Percentiles rank a stretch among this genome's conserved stretches.
These are phyloP conservation scores for Scalopus aquaticus DNA, from an alignment of 2,113 vertebrate genomes.

Conservation along the genomic window DNA sequence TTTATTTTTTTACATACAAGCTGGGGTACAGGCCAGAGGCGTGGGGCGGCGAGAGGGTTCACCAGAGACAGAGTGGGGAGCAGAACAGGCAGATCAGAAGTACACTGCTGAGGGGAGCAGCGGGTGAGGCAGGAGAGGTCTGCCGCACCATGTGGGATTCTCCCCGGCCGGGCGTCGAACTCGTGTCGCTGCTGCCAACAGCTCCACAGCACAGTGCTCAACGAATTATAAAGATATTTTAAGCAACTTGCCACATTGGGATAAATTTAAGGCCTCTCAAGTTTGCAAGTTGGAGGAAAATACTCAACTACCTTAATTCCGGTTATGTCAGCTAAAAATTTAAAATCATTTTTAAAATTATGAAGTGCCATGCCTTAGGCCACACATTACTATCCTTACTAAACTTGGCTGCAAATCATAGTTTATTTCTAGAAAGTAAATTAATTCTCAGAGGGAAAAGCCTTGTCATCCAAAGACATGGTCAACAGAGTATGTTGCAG, in stretches of 20 bases:
- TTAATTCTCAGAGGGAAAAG: background rate
- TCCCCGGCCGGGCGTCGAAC: too few species aligned
- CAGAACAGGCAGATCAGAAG: too few species aligned
- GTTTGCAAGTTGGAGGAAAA: background rate
- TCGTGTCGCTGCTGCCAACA: too few species aligned
- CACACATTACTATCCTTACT: background rate
- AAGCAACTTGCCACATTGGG: background rate
- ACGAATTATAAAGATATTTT: background rate
- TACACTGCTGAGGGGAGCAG: too few species aligned
- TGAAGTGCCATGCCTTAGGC: slow-evolving; percentile 6
- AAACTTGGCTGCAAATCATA: slow-evolving; percentile 29
- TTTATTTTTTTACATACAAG: too few species aligned
- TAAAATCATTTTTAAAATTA: slow-evolving; percentile 9
- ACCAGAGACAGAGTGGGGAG: too few species aligned
- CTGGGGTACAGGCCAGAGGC: too few species aligned
- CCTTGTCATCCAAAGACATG: background rate
- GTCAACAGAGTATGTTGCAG: background rate
- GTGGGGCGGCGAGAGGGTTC: too few species aligned
- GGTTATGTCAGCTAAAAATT: slow-evolving; percentile 8
- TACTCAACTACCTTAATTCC: background rate
- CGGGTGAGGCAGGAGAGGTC: too few species aligned
- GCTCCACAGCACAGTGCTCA: too few species aligned
- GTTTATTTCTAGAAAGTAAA: slow-evolving; percentile 4
- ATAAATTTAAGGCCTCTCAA: background rate
- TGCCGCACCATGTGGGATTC: too few species aligned